A percentile compares a stretch with the other conserved stretches of the same genome.
Evolutionary conservation across 2,797 vertebrate genomes (phyloP).

Genomic region (Amniataba percoides): DNA sequence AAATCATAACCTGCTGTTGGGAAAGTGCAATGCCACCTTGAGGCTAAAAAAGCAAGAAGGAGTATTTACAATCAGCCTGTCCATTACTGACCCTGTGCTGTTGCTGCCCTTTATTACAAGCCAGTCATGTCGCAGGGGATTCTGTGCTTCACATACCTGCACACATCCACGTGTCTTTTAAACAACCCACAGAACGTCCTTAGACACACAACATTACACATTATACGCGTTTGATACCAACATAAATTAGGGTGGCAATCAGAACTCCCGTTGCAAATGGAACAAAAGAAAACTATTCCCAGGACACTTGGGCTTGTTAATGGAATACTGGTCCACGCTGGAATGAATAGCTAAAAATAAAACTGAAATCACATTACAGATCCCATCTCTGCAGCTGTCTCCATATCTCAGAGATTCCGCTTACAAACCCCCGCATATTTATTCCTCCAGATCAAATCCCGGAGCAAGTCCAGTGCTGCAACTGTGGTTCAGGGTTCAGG

Average conservation of each 20-base stretch:
- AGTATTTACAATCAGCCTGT: neutral
- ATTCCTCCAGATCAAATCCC: conserved; percentile 12
- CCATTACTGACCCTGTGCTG: neutral
- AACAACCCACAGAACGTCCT: neutral
- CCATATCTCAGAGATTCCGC: conserved; percentile 35
- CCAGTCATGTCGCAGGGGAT: neutral
- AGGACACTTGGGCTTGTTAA: conserved; percentile 48
- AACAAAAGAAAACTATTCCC: conserved; percentile 58
- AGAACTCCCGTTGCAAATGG: conserved; percentile 27
- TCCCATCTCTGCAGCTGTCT: conserved; percentile 53
- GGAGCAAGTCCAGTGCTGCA: conserved; percentile 5
- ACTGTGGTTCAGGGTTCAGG: conserved; percentile 4
- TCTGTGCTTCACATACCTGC: neutral
- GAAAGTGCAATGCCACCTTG: conserved; percentile 25
- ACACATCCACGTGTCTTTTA: neutral
- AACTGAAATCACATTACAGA: conserved; percentile 63
- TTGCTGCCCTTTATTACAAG: conserved; percentile 5
- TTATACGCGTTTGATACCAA: conserved; percentile 6
- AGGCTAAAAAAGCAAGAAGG: conserved; percentile 17
- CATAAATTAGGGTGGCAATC: conserved; percentile 44
- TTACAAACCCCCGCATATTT: conserved; percentile 20
- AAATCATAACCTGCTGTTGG: conserved; percentile 22
- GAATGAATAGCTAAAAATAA: conserved; percentile 71
- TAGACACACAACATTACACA: neutral
- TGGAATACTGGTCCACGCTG: conserved; percentile 56